A percentile compares a stretch with the other conserved stretches of the same genome.
Evolutionary conservation across 2,797 vertebrate genomes (phyloP).

Genomic region (Tokudaia tokunoshimensis): DNA sequence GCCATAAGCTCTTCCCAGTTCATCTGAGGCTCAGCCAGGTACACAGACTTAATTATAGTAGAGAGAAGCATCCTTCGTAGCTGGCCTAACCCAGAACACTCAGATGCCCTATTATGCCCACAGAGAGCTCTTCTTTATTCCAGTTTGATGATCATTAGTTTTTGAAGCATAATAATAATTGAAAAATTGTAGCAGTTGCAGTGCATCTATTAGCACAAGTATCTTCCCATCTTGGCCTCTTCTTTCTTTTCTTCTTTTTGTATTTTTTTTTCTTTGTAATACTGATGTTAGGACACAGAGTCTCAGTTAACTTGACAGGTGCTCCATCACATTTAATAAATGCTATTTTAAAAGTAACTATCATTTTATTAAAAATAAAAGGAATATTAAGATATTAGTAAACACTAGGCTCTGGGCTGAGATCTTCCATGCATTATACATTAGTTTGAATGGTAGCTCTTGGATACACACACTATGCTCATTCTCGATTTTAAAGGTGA

Average conservation of each 20-base stretch:
- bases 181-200: not conserved
- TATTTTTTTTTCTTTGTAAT: not conserved
- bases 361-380: not conserved
- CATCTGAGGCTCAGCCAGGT: not conserved
- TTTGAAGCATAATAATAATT: not conserved
- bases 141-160: not conserved
- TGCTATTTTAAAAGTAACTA: not conserved
- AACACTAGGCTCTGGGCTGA: not conserved
- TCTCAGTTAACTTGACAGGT: not conserved
- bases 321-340: not conserved
- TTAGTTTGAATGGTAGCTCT: not conserved
- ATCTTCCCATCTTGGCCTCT: not conserved
- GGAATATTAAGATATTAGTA: not conserved
- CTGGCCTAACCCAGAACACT: not conserved
- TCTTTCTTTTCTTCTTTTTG: not conserved
- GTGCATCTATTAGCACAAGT: not conserved
- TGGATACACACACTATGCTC: not conserved
- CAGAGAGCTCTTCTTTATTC: not conserved
- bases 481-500: not conserved
- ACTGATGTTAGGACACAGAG: not conserved
- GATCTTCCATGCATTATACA: not conserved
- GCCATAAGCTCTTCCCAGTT: not conserved
- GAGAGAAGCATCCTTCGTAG: not conserved
- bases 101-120: not conserved
- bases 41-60: conserved; percentile 23